These are phyloP conservation scores for Helicoverpa assulta DNA, from an alignment of 2,888 invertebrate genomes.

Conservation along the genomic window DNA sequence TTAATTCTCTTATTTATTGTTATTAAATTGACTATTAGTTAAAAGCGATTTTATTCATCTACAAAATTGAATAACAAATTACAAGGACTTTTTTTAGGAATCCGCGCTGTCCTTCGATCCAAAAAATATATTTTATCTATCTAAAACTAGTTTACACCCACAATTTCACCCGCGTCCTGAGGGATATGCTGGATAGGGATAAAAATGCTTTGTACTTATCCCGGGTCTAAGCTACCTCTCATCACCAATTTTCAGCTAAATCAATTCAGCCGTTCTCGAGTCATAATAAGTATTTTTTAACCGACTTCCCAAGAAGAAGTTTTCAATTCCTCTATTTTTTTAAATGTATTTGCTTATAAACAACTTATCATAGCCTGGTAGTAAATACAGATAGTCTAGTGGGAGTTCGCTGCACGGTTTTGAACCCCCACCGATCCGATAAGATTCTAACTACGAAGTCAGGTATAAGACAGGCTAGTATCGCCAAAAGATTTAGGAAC, in stretches of 20 bases:
- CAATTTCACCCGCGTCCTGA: too few relatives aligned
- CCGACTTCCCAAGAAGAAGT: too few relatives aligned
- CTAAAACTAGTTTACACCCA: too few relatives aligned
- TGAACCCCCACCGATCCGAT: conserved; percentile 70
- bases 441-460: conserved; percentile 81
- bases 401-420: conserved; percentile 18
- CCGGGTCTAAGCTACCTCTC: too few relatives aligned
- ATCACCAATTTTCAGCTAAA: too few relatives aligned
- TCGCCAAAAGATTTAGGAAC: conserved; percentile 88
- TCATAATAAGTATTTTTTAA: too few relatives aligned
- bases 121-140: not conserved
- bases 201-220: too few relatives aligned
- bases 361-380: conserved; percentile 68
- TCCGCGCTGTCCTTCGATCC: not conserved
- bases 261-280: too few relatives aligned
- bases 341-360: not conserved
- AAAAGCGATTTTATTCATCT: not conserved
- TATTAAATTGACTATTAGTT: too few relatives aligned
- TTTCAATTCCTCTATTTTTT: too few relatives aligned
- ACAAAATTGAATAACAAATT: not conserved
- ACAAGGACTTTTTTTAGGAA: not conserved
- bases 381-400: conserved; percentile 61
- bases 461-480: conserved; percentile 89
- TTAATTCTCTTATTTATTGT: not conserved
- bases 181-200: too few relatives aligned